Percentiles rank a stretch among this genome's conserved stretches.
Evolutionary conservation across 2,113 vertebrate species (phyloP).

Genomic region (Rhea americana): DNA sequence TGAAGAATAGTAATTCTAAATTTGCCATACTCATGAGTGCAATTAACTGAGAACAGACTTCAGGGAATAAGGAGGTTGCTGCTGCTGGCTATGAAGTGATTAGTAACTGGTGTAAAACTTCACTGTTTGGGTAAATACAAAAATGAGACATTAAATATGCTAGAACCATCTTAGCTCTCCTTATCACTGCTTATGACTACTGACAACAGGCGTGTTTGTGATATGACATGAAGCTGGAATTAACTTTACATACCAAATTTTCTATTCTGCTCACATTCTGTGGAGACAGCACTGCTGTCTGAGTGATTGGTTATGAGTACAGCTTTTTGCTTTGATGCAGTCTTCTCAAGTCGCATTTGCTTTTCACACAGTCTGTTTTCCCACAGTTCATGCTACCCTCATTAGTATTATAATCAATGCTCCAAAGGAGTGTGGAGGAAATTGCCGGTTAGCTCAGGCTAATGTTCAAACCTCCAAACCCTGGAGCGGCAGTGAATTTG

Average conservation of each 20-base stretch:
- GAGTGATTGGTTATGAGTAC: conserved; percentile 3
- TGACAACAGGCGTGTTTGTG: conserved; percentile 31
- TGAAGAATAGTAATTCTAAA: conserved; percentile 46
- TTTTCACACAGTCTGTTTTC: conserved; percentile 47
- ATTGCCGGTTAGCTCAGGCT: neutral
- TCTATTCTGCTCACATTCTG: conserved; percentile 6
- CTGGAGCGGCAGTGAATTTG: neutral
- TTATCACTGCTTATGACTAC: conserved; percentile 50
- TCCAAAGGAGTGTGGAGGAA: neutral
- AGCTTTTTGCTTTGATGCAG: conserved; percentile 46
- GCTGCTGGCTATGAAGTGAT: conserved; percentile 42
- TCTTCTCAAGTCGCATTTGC: conserved; percentile 33
- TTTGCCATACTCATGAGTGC: conserved; percentile 50
- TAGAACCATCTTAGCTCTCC: conserved; percentile 34
- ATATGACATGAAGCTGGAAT: conserved; percentile 41
- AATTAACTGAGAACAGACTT: conserved; percentile 57
- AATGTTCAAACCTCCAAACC: neutral
- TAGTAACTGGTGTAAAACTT: conserved; percentile 44
- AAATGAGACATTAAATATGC: conserved; percentile 55
- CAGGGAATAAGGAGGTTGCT: conserved; percentile 39
- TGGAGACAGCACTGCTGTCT: conserved; percentile 12
- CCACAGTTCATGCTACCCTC: neutral
- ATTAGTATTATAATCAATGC: conserved; percentile 55
- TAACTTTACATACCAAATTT: conserved; percentile 41
- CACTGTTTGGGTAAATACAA: conserved; percentile 13